Conservation (phyloP, 2,113 vertebrate genomes). For the Petroica traversi region DNA sequence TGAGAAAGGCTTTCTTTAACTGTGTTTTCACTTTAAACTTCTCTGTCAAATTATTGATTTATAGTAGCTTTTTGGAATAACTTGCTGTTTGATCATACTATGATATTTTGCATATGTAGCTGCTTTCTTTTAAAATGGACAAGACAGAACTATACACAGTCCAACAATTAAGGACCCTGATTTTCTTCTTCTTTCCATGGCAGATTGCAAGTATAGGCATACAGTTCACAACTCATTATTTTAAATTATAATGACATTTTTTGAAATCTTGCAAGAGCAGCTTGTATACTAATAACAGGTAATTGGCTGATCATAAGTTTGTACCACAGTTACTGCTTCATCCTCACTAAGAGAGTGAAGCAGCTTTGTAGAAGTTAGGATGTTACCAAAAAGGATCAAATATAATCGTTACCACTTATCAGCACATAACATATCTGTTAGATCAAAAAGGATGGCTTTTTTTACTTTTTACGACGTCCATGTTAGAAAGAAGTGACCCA, state of each 20-base stretch:
- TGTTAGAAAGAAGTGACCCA: not conserved
- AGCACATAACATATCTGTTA: not conserved
- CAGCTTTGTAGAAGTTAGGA: not conserved
- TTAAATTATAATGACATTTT: not conserved
- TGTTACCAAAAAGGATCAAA: not conserved
- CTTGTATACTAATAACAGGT: not conserved
- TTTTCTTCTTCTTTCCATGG: not conserved
- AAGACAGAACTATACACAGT: not conserved
- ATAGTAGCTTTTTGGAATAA: not conserved
- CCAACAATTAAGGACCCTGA: not conserved
- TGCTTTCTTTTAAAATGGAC: not conserved
- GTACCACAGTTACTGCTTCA: not conserved
- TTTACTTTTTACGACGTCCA: not conserved
- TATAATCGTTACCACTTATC: not conserved
- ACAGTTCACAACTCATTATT: not conserved
- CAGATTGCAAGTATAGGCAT: not conserved
- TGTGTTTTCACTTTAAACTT: not conserved
- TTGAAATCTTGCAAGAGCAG: not conserved
- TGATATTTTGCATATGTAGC: not conserved
- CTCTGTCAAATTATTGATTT: not conserved
- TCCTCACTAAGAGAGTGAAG: not conserved
- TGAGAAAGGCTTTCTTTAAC: not conserved
- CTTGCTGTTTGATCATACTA: not conserved
- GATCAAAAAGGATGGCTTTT: not conserved
- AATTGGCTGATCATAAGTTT: not conserved